Percentiles rank a stretch among this genome's conserved stretches.
Evolutionary conservation across 2,797 vertebrate genomes (phyloP).

Genomic region (Ciconia nigra): DNA sequence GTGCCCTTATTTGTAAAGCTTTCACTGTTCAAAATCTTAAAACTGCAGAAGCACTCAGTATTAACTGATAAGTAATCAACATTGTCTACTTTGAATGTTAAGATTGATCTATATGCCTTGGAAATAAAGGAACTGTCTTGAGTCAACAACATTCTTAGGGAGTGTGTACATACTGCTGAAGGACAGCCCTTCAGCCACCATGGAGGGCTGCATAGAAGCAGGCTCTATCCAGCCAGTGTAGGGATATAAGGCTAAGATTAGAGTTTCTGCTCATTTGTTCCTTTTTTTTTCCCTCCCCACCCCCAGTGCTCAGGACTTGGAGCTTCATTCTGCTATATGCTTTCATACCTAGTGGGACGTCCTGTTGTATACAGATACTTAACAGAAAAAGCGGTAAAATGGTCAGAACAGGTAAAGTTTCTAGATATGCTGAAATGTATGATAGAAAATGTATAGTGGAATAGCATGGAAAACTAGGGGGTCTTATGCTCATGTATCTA

Average conservation of each 20-base stretch:
- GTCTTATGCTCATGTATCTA: neutral
- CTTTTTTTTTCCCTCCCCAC: neutral
- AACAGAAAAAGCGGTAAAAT: constrained; percentile 93
- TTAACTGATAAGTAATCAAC: neutral
- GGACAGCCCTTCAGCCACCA: neutral
- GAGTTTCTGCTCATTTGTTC: neutral
- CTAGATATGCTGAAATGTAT: neutral
- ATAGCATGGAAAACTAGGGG: neutral
- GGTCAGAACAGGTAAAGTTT: constrained; percentile 94
- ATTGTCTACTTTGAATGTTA: neutral
- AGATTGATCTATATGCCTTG: neutral
- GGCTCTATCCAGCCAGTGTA: neutral
- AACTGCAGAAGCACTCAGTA: neutral
- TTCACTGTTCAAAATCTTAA: neutral
- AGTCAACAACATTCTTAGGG: neutral
- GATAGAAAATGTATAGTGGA: neutral
- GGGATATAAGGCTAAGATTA: neutral
- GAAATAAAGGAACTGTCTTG: neutral
- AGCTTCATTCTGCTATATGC: constrained; percentile 96
- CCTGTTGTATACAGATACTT: constrained; percentile 96
- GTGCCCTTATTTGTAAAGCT: neutral
- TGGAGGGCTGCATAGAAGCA: neutral
- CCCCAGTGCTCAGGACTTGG: constrained; percentile 94
- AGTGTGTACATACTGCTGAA: neutral
- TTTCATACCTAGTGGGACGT: constrained; percentile 95